Evolutionary conservation across 2,797 vertebrate genomes (phyloP).

Genomic region (Melanotaenia trifasciata): DNA sequence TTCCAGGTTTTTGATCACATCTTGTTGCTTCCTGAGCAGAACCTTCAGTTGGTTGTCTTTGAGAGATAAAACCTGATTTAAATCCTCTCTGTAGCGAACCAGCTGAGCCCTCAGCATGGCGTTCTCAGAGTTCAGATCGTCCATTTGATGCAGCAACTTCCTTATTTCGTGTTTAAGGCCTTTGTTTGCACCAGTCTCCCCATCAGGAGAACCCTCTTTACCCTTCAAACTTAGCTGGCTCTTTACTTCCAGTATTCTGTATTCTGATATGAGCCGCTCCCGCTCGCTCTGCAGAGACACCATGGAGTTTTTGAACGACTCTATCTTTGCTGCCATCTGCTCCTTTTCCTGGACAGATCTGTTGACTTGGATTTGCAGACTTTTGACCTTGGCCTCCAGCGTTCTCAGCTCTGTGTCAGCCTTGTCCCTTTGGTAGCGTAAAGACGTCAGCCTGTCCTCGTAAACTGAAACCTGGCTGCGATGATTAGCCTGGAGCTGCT

Average conservation of each 20-base stretch:
- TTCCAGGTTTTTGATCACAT: conserved; percentile 87
- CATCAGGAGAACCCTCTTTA: conserved; percentile 75
- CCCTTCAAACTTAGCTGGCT: conserved; percentile 71
- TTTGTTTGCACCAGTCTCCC: conserved; percentile 73
- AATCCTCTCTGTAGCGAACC: conserved; percentile 89
- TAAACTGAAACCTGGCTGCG: conserved; percentile 81
- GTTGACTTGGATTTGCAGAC: conserved; percentile 75
- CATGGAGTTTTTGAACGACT: conserved; percentile 86
- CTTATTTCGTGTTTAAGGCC: conserved; percentile 87
- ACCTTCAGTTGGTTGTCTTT: conserved; percentile 92
- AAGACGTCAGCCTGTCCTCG: conserved; percentile 80
- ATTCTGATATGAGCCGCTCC: conserved; percentile 83
- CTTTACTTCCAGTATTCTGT: conserved; percentile 81
- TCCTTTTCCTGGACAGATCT: conserved; percentile 81
- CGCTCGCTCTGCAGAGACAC: conserved; percentile 87
- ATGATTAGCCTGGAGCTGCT: conserved; percentile 85
- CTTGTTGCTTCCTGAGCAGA: conserved; percentile 88
- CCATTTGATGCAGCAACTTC: conserved; percentile 85
- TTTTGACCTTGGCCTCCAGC: conserved; percentile 79
- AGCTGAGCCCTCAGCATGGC: conserved; percentile 92
- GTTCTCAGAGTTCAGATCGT: conserved; percentile 93
- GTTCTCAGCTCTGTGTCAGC: conserved; percentile 73
- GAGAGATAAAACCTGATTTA: conserved; percentile 90
- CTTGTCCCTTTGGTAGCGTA: conserved; percentile 78
- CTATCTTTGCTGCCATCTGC: conserved; percentile 78